Conservation (phyloP, 2,113 vertebrate genomes). For the Stegastes partitus region DNA sequence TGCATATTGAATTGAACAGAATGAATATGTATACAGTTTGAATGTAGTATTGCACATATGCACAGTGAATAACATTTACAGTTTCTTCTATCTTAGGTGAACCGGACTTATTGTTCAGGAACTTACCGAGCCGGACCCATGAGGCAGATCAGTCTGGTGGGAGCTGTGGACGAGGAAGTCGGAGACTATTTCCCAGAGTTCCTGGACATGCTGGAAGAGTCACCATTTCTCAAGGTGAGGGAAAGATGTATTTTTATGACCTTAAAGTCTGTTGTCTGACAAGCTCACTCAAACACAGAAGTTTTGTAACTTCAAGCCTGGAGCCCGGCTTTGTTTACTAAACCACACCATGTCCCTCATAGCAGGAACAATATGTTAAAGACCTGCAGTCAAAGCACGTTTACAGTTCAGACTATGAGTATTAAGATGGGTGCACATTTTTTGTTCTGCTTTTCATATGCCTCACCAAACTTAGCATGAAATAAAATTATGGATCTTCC, state of each 20-base stretch:
- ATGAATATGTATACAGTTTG: background rate
- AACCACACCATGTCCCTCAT: too few species aligned
- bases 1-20: too few species aligned
- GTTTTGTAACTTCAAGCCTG: too few species aligned
- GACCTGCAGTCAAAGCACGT: too few species aligned
- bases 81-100: slow-evolving; percentile 84
- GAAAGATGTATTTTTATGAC: background rate
- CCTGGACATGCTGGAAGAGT: slow-evolving; percentile 98
- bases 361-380: too few species aligned
- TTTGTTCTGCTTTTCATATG: too few species aligned
- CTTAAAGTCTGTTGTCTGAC: background rate
- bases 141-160: slow-evolving; percentile 98
- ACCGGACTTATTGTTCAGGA: slow-evolving; percentile 95
- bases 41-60: too few species aligned
- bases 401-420: too few species aligned
- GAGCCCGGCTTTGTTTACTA: too few species aligned
- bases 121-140: slow-evolving; percentile 97
- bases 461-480: too few species aligned
- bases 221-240: slow-evolving; percentile 95
- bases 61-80: background rate
- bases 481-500: too few species aligned
- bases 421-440: too few species aligned
- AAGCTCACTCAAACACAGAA: background rate
- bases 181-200: slow-evolving; percentile 98
- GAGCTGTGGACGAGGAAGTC: slow-evolving; percentile 98